Evolutionary conservation across 2,113 vertebrate species (phyloP), one percentile per base, ranked within the genome.

Genomic region (Cavia porcellus): DNA sequence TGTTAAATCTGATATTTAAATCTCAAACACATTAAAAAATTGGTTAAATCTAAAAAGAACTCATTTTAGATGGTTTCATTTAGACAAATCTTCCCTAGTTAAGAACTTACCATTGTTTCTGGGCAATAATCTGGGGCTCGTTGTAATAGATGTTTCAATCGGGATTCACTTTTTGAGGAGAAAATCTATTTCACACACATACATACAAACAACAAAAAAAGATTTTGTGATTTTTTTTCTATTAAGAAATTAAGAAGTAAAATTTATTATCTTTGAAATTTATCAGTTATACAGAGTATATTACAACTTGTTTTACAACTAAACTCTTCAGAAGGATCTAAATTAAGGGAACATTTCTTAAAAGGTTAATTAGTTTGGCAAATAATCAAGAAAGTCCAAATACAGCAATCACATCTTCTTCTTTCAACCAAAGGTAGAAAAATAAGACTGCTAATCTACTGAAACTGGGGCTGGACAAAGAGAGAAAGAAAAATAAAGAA

Each of bases 111-210:
- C 99, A 99, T 99, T 95, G 99, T 98, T 97, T 99, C 99, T 28
- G 99, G 99, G 96, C 99, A 99, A 98, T 99, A 99, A 90, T 99
- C 99, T 70, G 99, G 99, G 97, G 99, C 99, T 97, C 99, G 98
- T 95, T 99, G 99, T 85, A 99, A 98, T 62, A 99, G 98, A 97
- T 99, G 99, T 98, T 99, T 99, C 96, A 99, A 98, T 96, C 99
- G 99, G 42, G 99, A 99, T 98, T 99, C 99, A 96, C 99, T 99
- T 98, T 99, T 99, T 97, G 99, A 99, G 82, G 99, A 99, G 90
- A 99, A 98, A 96, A 99, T 99, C 99, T 99, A 98, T 88, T 94
- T 74, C 77, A 79, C 57, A 24, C 55, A 57, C 55, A 55, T 17
- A 57, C 17, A 96, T 38, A 38, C 38, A 38, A 38, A 38, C 38